These are phyloP conservation scores for Mythimna albipuncta DNA, from an alignment of 2,888 invertebrate genomes.

Conservation along the genomic window DNA sequence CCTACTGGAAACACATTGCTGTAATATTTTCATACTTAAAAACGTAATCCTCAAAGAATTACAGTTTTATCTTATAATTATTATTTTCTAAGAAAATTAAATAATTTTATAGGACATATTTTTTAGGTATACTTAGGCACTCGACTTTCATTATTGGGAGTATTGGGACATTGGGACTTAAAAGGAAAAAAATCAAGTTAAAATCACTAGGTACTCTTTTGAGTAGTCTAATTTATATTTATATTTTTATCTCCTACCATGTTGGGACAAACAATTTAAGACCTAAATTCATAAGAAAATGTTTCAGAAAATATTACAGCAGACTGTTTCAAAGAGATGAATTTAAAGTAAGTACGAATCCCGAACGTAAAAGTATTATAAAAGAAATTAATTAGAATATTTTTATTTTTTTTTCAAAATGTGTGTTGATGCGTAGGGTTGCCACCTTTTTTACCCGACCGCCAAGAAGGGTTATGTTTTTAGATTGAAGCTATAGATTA, in stretches of 20 bases:
- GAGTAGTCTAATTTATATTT: background rate
- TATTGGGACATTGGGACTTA: too few species aligned
- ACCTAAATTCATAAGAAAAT: slow-evolving; percentile 21
- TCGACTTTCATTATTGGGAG: slow-evolving; percentile 30
- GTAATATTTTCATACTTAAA: slow-evolving; percentile 32
- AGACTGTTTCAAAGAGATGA: slow-evolving; percentile 52
- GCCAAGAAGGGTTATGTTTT: too few species aligned
- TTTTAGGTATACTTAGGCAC: slow-evolving; percentile 48
- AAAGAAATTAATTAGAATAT: slow-evolving; percentile 23
- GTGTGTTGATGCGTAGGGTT: background rate
- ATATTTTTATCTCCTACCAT: slow-evolving; percentile 24
- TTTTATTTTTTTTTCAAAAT: slow-evolving; percentile 24
- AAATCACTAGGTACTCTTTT: background rate
- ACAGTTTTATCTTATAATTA: slow-evolving; percentile 37
- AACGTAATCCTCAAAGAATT: slow-evolving; percentile 45
- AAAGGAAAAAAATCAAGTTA: slow-evolving; percentile 12
- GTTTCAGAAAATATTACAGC: slow-evolving; percentile 48
- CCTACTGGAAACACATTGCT: slow-evolving; percentile 56
- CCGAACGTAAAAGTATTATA: slow-evolving; percentile 18
- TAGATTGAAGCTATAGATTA: too few species aligned
- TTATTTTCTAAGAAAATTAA: slow-evolving; percentile 36
- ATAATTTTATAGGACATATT: slow-evolving; percentile 21
- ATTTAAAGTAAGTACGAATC: slow-evolving; percentile 30
- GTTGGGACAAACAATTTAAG: background rate
- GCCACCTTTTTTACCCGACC: too few species aligned